Conservation (phyloP, 2,888 invertebrate species). For the Scaptodrosophila latifasciaeformis region DNA sequence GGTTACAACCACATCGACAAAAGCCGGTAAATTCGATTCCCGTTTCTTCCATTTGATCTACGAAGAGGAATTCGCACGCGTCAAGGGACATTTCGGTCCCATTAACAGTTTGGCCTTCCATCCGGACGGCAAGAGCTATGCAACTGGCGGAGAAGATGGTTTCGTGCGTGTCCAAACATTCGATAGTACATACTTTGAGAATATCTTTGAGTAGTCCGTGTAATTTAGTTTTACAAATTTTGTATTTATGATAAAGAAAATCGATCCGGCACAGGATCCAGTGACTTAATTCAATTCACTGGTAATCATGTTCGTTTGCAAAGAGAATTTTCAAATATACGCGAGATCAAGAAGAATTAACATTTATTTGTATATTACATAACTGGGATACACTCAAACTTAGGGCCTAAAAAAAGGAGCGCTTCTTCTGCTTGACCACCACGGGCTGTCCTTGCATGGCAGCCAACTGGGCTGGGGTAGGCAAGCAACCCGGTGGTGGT, state of each 20-base stretch:
- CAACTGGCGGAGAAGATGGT: slow-evolving; percentile 99
- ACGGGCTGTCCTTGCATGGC: slow-evolving; percentile 73
- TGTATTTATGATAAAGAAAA: slow-evolving; percentile 12
- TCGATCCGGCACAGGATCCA: slow-evolving; percentile 2
- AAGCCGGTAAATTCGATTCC: slow-evolving; percentile 97
- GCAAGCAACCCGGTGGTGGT: slow-evolving; percentile 73
- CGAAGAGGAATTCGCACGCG: slow-evolving; percentile 96
- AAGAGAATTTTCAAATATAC: slow-evolving; percentile 62
- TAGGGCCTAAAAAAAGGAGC: slow-evolving; percentile 58
- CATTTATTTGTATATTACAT: slow-evolving; percentile 35
- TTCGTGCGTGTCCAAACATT: slow-evolving; percentile 97
- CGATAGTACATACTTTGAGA: slow-evolving; percentile 95
- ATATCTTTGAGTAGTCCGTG: slow-evolving; percentile 62
- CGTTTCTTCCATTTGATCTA: slow-evolving; percentile 95
- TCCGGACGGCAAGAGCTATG: slow-evolving; percentile 97
- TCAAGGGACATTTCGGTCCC: slow-evolving; percentile 99
- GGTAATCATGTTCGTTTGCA: slow-evolving; percentile 53
- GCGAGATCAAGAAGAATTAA: slow-evolving; percentile 65
- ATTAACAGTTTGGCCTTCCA: slow-evolving; percentile 99
- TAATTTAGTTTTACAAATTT: slow-evolving; percentile 35
- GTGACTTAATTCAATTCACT: slow-evolving; percentile 11
- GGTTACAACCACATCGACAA: slow-evolving; percentile 94
- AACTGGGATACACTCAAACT: background rate
- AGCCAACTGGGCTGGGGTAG: slow-evolving; percentile 72
- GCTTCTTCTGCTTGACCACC: slow-evolving; percentile 62